Conservation (phyloP, 2,888 invertebrate species). For the Tipula lateralis region DNA sequence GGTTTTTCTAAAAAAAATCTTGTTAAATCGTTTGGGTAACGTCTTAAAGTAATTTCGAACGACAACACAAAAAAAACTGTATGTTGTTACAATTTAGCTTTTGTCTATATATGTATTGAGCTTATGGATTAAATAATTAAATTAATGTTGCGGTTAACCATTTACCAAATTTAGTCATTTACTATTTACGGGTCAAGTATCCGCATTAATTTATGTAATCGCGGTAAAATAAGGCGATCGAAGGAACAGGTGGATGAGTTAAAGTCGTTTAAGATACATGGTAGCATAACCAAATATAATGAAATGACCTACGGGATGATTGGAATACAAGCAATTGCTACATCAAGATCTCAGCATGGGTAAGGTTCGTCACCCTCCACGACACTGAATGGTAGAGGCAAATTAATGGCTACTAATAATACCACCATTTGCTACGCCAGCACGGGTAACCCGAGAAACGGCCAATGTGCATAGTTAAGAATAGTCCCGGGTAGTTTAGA, state of each 20-base stretch:
- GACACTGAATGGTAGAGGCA: too few relatives aligned
- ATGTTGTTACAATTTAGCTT: neutral
- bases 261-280: too few relatives aligned
- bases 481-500: too few relatives aligned
- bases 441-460: too few relatives aligned
- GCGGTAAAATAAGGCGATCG: neutral
- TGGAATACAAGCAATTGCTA: too few relatives aligned
- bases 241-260: neutral
- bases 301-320: too few relatives aligned
- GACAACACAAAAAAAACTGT: neutral
- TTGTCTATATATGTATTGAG: neutral
- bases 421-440: too few relatives aligned
- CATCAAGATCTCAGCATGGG: too few relatives aligned
- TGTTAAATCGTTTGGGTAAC: neutral
- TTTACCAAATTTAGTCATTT: neutral
- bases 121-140: slow-evolving; percentile 19
- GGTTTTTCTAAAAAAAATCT: neutral
- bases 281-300: too few relatives aligned
- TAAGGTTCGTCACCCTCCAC: too few relatives aligned
- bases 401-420: too few relatives aligned
- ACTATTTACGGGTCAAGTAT: neutral
- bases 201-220: neutral
- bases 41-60: slow-evolving; percentile 8
- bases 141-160: neutral
- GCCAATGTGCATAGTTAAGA: too few relatives aligned